These are phyloP conservation scores for Therioaphis trifolii DNA, from an alignment of 2,888 invertebrate genomes.

Conservation along the genomic window DNA sequence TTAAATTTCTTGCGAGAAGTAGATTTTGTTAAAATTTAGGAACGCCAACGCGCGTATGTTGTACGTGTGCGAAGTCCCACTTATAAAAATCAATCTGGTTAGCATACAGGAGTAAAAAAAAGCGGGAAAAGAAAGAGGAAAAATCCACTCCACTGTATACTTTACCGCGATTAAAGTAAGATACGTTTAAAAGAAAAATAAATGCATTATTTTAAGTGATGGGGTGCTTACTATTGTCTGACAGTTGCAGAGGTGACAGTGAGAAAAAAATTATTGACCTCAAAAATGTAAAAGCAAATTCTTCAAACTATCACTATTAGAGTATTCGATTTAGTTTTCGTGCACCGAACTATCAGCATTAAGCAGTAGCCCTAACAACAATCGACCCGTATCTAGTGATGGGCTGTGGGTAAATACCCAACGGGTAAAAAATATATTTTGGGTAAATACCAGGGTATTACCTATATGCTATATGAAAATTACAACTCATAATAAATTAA, in stretches of 20 bases:
- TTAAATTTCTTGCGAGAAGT: neutral
- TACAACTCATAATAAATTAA: no score
- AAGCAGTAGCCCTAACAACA: no score
- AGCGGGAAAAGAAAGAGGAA: neutral
- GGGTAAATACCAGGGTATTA: no score
- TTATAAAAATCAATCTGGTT: constrained; percentile 43
- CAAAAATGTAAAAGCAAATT: constrained; percentile 23
- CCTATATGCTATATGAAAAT: no score
- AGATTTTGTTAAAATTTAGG: neutral
- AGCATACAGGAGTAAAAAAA: neutral
- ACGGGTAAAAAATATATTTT: no score
- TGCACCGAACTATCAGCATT: no score
- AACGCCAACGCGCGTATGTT: neutral
- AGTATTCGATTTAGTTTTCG: neutral
- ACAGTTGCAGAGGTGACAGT: neutral
- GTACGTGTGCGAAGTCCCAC: constrained; percentile 27
- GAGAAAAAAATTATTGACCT: constrained; percentile 7
- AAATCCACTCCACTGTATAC: constrained; percentile 11
- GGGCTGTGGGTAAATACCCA: no score
- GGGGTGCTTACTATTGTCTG: neutral
- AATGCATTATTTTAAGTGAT: constrained; percentile 46
- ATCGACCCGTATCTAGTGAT: no score
- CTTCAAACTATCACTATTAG: neutral
- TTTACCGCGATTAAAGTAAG: neutral
- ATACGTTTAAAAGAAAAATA: neutral